phyloP scores from a whole-genome alignment of 2,113 vertebrate species.

The Piprites chloris region DNA sequence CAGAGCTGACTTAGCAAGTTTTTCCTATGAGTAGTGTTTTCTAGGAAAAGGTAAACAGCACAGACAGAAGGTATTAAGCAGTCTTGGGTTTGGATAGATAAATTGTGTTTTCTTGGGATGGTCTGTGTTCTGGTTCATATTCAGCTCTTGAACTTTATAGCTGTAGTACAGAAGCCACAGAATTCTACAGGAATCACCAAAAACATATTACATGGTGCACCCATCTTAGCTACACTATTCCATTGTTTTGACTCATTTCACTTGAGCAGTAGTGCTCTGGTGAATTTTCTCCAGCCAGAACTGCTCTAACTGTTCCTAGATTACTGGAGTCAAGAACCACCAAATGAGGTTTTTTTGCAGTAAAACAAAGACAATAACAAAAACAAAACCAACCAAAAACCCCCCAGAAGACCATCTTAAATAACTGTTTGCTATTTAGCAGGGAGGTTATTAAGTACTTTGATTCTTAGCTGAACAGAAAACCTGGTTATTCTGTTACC shows the following conservation, averaged over 20 bases:
- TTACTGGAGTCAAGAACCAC: neutral
- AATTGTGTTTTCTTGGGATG: neutral
- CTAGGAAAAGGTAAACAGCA: conserved; percentile 2
- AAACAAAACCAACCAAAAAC: neutral
- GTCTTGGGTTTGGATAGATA: neutral
- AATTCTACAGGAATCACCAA: neutral
- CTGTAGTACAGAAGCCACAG: neutral
- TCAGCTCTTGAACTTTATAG: neutral
- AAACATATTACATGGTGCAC: fast-evolving
- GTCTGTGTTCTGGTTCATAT: neutral
- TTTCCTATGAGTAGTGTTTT: conserved; percentile 9
- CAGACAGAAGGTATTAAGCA: neutral
- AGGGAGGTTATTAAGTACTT: neutral
- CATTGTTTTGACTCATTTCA: neutral
- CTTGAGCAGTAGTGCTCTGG: neutral
- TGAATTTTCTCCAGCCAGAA: neutral
- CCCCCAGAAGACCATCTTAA: neutral
- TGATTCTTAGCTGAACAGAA: neutral
- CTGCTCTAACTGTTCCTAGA: neutral
- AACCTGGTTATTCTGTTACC: neutral
- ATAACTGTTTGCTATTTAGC: neutral
- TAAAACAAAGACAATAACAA: neutral
- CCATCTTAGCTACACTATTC: neutral
- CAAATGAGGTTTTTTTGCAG: neutral
- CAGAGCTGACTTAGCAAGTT: conserved; percentile 34